Percentiles rank a stretch among this genome's conserved stretches.
These are phyloP conservation scores for Latrodectus geometricus DNA, from an alignment of 1,140 invertebrate species.

Conservation along the genomic window DNA sequence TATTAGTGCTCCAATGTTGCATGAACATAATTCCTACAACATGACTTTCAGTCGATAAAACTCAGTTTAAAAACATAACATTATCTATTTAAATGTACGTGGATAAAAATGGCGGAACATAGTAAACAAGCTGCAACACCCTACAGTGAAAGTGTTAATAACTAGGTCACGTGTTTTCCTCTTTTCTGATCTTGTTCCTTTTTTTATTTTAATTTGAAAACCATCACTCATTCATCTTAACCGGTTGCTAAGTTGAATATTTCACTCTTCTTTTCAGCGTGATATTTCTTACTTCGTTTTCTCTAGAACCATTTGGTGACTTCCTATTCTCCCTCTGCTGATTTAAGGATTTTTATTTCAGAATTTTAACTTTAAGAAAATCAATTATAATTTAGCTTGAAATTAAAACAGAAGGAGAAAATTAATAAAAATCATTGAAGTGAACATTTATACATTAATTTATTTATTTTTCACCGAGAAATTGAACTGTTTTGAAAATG, in stretches of 20 bases:
- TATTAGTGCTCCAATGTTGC: too few relatives aligned
- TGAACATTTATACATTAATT: not conserved
- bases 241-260: not conserved
- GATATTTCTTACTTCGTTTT: not conserved
- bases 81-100: not conserved
- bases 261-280: not conserved
- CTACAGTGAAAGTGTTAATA: not conserved
- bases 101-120: not conserved
- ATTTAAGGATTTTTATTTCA: not conserved
- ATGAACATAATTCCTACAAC: too few relatives aligned
- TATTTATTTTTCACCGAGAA: not conserved
- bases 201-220: not conserved
- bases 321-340: not conserved
- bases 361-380: too few relatives aligned
- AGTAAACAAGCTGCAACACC: not conserved
- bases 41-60: too few relatives aligned
- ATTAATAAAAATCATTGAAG: not conserved
- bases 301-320: not conserved
- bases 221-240: not conserved
- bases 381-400: too few relatives aligned
- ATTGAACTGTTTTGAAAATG: constrained; percentile 71
- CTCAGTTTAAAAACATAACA: too few relatives aligned
- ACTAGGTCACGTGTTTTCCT: not conserved
- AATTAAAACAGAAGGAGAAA: not conserved
- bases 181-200: not conserved